Evolutionary conservation across 2,888 invertebrate genomes (phyloP).

Genomic region (Chydorus sphaericus): DNA sequence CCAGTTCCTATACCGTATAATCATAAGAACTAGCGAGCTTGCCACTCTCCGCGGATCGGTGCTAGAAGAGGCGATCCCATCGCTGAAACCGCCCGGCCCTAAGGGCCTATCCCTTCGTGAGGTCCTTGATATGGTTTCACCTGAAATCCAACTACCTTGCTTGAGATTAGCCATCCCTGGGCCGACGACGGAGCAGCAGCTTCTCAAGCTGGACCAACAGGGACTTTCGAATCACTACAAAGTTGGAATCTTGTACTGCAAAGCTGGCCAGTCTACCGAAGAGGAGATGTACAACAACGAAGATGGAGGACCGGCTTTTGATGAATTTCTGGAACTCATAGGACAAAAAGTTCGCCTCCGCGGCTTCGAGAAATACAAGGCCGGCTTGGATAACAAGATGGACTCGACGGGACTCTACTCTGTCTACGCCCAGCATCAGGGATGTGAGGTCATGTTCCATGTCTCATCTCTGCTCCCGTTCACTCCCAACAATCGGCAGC

Average conservation of each 20-base stretch:
- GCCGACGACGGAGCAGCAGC: slow-evolving; percentile 64
- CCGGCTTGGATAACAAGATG: slow-evolving; percentile 85
- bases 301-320: slow-evolving; percentile 76
- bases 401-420: slow-evolving; percentile 90
- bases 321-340: slow-evolving; percentile 83
- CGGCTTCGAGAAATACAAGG: slow-evolving; percentile 88
- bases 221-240: slow-evolving; percentile 81
- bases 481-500: slow-evolving; percentile 87
- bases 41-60: slow-evolving; percentile 73
- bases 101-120: slow-evolving; percentile 44
- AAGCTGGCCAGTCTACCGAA: slow-evolving; percentile 76
- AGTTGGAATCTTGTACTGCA: slow-evolving; percentile 79
- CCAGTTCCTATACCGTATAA: slow-evolving; percentile 55
- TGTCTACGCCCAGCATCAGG: slow-evolving; percentile 77
- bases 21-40: slow-evolving; percentile 75
- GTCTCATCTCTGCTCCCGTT: slow-evolving; percentile 92
- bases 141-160: slow-evolving; percentile 64
- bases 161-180: slow-evolving; percentile 52
- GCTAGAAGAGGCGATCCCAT: slow-evolving; percentile 74
- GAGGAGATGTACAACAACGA: slow-evolving; percentile 99
- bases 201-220: slow-evolving; percentile 75
- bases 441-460: slow-evolving; percentile 93
- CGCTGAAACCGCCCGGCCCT: slow-evolving; percentile 42
- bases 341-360: slow-evolving; percentile 77
- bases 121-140: slow-evolving; percentile 77